Percentiles rank a stretch among this genome's conserved stretches.
These are phyloP conservation scores for Cecropterus lyciades DNA, from an alignment of 1,140 invertebrate species.

Conservation along the genomic window DNA sequence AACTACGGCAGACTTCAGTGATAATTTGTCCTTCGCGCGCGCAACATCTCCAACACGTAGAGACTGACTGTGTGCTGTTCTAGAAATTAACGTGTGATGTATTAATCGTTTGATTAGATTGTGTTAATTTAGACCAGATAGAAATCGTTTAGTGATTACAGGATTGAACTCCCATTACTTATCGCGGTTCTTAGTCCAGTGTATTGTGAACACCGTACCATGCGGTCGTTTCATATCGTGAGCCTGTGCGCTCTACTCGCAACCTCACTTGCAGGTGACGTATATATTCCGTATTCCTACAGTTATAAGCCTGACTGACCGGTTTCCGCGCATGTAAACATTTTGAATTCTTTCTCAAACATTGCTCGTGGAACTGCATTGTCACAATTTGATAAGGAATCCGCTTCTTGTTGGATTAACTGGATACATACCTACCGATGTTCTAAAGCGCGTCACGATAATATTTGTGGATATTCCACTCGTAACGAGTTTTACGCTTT, in stretches of 20 bases:
- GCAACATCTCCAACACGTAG: neutral
- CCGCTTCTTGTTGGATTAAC: neutral
- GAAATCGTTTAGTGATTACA: slow-evolving; percentile 46
- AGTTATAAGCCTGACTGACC: neutral
- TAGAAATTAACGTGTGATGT: neutral
- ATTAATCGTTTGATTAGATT: slow-evolving; percentile 46
- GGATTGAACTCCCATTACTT: slow-evolving; percentile 38
- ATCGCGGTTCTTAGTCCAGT: slow-evolving; percentile 32
- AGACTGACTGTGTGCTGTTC: neutral
- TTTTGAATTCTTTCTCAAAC: slow-evolving; percentile 9
- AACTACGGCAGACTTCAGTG: neutral
- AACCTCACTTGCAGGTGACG: slow-evolving; percentile 47
- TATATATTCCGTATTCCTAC: slow-evolving; percentile 8
- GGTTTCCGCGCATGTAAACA: slow-evolving; percentile 5
- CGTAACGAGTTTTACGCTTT: neutral
- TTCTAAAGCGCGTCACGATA: neutral
- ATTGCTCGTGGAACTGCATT: neutral
- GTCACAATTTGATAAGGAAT: slow-evolving; percentile 2
- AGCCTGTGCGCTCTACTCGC: slow-evolving; percentile 34
- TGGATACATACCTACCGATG: neutral
- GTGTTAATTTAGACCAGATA: slow-evolving; percentile 44
- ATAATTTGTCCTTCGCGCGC: neutral
- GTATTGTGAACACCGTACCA: slow-evolving; percentile 34
- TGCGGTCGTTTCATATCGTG: slow-evolving; percentile 41
- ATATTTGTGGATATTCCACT: neutral